These are phyloP conservation scores for Papilio gigon DNA, from an alignment of 2,888 invertebrate genomes.

Conservation along the genomic window DNA sequence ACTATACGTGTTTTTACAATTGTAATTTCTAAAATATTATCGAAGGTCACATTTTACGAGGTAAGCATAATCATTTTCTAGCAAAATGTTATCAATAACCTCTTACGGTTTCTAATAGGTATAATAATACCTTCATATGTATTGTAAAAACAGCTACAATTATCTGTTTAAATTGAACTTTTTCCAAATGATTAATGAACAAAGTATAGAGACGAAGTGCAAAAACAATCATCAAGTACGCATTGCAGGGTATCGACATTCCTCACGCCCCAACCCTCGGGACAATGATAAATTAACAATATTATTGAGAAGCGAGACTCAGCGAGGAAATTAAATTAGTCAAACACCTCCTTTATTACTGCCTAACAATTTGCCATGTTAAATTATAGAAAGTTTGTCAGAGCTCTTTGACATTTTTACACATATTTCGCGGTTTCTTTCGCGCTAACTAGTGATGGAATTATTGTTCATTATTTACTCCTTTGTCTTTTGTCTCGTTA, in stretches of 20 bases:
- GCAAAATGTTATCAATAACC: background rate
- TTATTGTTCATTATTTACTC: conserved; percentile 71
- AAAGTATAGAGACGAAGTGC: conserved; percentile 32
- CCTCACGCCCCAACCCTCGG: conserved; percentile 50
- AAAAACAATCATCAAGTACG: conserved; percentile 42
- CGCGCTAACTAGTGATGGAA: conserved; percentile 67
- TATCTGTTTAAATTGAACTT: conserved; percentile 17
- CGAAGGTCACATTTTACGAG: too few relatives aligned
- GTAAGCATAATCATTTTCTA: too few relatives aligned
- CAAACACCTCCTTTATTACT: conserved; percentile 56
- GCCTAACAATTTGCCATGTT: conserved; percentile 48
- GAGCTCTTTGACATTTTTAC: conserved; percentile 53
- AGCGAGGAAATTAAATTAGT: conserved; percentile 66
- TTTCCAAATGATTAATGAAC: conserved; percentile 20
- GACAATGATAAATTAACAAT: conserved; percentile 75
- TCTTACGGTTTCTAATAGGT: background rate
- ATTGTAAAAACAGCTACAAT: background rate
- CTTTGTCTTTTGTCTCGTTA: conserved; percentile 52
- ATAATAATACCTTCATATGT: too few relatives aligned
- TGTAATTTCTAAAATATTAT: too few relatives aligned
- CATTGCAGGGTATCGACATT: conserved; percentile 47
- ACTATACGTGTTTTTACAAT: too few relatives aligned
- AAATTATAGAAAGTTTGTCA: conserved; percentile 60
- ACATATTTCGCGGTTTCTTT: conserved; percentile 51
- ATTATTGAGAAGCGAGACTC: conserved; percentile 61